Percentiles rank a stretch among this genome's conserved stretches.
phyloP scores from a whole-genome alignment of 2,113 vertebrate species.

The Semicossyphus pulcher region DNA sequence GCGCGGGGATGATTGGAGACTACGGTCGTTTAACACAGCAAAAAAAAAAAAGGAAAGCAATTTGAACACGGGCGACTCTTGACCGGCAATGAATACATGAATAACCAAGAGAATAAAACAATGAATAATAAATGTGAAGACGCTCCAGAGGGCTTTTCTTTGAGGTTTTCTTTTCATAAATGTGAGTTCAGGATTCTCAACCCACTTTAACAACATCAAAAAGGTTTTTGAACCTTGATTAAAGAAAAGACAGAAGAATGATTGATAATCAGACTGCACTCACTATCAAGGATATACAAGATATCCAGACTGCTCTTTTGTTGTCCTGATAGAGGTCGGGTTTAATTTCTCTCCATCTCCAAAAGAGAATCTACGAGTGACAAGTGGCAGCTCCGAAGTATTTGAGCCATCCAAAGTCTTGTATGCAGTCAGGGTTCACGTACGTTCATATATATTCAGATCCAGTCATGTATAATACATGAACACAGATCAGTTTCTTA shows the following conservation, averaged over 20 bases:
- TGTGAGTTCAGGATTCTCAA: background rate
- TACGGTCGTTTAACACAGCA: background rate
- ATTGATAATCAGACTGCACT: slow-evolving; percentile 12
- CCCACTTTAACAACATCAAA: slow-evolving; percentile 1
- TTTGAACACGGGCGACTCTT: background rate
- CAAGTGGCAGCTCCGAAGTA: no score
- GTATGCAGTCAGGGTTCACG: no score
- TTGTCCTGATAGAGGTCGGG: no score
- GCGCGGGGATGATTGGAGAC: background rate
- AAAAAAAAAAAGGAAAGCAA: background rate
- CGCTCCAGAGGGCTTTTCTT: background rate
- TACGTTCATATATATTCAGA: no score
- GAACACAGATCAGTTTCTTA: no score
- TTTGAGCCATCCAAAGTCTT: no score
- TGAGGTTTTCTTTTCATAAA: background rate
- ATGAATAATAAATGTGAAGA: slow-evolving; percentile 6
- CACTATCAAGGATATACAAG: background rate
- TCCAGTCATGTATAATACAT: no score
- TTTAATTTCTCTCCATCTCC: no score
- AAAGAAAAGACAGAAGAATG: no score
- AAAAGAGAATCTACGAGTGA: no score
- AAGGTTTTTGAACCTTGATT: background rate
- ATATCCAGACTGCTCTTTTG: background rate
- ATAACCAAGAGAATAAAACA: slow-evolving; percentile 1
- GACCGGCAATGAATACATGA: background rate